Conservation (phyloP, 2,797 vertebrate genomes). For the Danio jaintianensis region DNA sequence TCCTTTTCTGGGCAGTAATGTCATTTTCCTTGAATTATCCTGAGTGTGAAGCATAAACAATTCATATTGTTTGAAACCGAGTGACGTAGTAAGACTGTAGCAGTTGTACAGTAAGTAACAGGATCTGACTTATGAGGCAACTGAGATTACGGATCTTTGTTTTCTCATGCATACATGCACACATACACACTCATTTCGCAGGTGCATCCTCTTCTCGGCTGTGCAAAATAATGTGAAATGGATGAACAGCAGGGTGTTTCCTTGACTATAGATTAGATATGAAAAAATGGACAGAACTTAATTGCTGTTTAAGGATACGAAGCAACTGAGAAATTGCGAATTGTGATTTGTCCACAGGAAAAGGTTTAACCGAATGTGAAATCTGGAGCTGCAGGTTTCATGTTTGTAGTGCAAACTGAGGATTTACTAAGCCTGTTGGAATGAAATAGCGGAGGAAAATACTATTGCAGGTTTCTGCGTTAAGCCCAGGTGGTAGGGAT, state of each 20-base stretch:
- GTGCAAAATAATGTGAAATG: slow-evolving; percentile 73
- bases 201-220: slow-evolving; percentile 74
- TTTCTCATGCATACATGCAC: slow-evolving; percentile 20
- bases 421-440: slow-evolving; percentile 11
- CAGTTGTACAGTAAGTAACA: slow-evolving; percentile 15
- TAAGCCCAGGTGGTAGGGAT: slow-evolving; percentile 43
- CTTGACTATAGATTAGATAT: slow-evolving; percentile 33
- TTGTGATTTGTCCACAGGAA: neutral
- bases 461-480: slow-evolving; percentile 5
- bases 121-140: slow-evolving; percentile 60
- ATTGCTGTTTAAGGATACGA: slow-evolving; percentile 25
- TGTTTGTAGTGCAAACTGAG: neutral
- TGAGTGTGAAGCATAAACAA: slow-evolving; percentile 5
- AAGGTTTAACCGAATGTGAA: neutral
- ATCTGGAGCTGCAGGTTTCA: neutral
- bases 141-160: slow-evolving; percentile 14
- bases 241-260: slow-evolving; percentile 63
- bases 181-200: slow-evolving; percentile 58
- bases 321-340: slow-evolving; percentile 5
- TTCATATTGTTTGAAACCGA: slow-evolving; percentile 12
- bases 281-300: neutral
- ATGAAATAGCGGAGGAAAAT: slow-evolving; percentile 2
- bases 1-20: neutral
- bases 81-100: neutral
- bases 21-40: slow-evolving; percentile 1